Evolutionary conservation across 2,888 invertebrate species (phyloP), one percentile per base, ranked within the genome.

Genomic region (Macroteleia sp.): DNA sequence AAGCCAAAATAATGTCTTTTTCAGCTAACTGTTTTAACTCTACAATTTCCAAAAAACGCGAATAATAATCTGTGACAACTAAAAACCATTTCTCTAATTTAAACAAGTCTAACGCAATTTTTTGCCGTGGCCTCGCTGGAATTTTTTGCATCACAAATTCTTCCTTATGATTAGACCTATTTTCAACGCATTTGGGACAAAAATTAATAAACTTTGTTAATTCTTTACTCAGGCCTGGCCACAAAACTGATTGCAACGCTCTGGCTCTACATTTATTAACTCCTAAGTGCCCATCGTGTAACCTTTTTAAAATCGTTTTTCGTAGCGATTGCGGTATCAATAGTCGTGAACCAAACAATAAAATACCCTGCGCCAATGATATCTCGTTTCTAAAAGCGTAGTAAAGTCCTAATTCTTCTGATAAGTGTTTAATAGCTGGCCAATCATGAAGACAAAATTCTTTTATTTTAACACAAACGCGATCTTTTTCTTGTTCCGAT

Each of bases 101-200:
- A 16, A 78, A 82, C 1, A 82, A 46, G 44, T 82, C 82, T n/a
- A 80, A 42, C 1, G 70, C 79, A 14, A 82, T 59, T 57, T 71
- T 77, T 54, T 82, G 77, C 81, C 82, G 83, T 2, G 82, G 81
- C 12, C 79, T 25, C 3, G 61, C 22, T 3, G 84, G 80, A 42
- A 81, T 81, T 6, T 69, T 22, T 41, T 79, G 70, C 14, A 28
- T 48, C n/a, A 80, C 52, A 22, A 82, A 69, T 6, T 73, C 71
- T 48, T 81, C 71, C 16, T 70, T 56, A 10, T 46, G 44, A 16
- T 74, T 73, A 1, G 14, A 12, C 6, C 62, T 28, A 16, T 80
- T 32, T 41, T 79, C 20, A 0, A 82, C 50, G 48, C 82, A 81
- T 1, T 59, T 48, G 3, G 57, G 67, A 39, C 82, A 82, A 39